Base-by-base conservation (phyloP, 1,140 invertebrate genomes). In the Dufourea novaeangliae region DNA sequence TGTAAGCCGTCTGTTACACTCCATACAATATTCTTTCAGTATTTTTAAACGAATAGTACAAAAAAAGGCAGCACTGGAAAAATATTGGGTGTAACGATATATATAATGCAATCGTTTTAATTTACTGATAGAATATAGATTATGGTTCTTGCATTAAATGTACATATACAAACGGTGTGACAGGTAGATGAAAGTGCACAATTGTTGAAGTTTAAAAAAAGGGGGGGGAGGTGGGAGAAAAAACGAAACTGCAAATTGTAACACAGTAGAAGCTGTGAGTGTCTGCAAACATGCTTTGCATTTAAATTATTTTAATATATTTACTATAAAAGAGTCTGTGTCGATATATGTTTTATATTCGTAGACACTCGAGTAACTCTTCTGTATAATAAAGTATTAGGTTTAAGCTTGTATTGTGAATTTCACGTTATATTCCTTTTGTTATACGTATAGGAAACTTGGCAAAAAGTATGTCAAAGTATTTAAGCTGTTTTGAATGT, bases 11-110 rank as follows among this genome's bases (percentile, higher is more conserved):
- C 79, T 77, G 66, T 82, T 79, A 72, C 62, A 82, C 72, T 64
- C 50, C 68, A 56, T 62, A 82, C 62, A 37, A 81, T 82, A 85
- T 86, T 86, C 79, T 84, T 74, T 86, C 83, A 79, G 83, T 86
- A 86, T 68, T 70, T 79, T 86, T 79, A 79, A 86, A 82, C 68
- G 72, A 70, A 85, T 82, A 86, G 84, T 86, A 86, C 84, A 86
- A 86, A 86, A 85, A n/a, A n/a, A n/a, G n/a, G n/a, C 72, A 77
- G 34, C 52, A 63, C 50, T 61, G 50, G 1, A 67, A 34, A 29
- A 61, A 6, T 79, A 41, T n/a, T 37, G 34, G 46, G 56, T 68
- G 70, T 59, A 44, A 57, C 41, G 37, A 56, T 57, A 77, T 63
- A 54, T 32, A 64, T n/a, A 68, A 11, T 29, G 46, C 69, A 50